Evolutionary conservation across 2,888 invertebrate species (phyloP), one percentile per base, ranked within the genome.

Genomic region (Sepioteuthis lessoniana): DNA sequence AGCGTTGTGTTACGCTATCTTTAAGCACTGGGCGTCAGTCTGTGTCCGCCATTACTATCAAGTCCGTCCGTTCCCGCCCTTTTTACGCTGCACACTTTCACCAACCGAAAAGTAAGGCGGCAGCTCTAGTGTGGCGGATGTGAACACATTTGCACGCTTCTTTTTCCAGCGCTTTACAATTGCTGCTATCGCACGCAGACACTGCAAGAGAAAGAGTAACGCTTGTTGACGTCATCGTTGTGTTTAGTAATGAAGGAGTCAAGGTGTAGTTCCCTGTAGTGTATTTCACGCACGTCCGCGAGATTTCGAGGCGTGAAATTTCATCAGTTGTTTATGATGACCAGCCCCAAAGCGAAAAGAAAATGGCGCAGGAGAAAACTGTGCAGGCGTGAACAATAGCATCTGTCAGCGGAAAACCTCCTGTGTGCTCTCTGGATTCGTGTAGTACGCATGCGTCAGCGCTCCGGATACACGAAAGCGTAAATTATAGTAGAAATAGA

Each of bases 261-360:
- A 19, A 76, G n/a, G 76, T 76, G 76, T n/a, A n/a, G n/a, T 76
- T 76, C n/a, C n/a, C n/a, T n/a, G 35, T 35, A 76, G 76, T 76
- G 76, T 76, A 76, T 76, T 76, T 76, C 76, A 76, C 76, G 76
- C 76, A 76, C 76, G 76, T 76, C n/a, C 76, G 16, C 76, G 35
- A n/a, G 76, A 76, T n/a, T 76, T 76, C 76, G n/a, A 35, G 76
- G 76, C 76, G 76, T 76, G 76, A 76, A 76, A n/a, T 35, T 76
- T 76, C 76, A 76, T 76, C n/a, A 35, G n/a, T 76, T 76, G 76
- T 76, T 76, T 76, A n/a, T 76, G 76, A 76, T 76, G 76, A 76
- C 76, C 76, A 76, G n/a, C 76, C 76, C 76, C 76, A 13, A 76
- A 76, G n/a, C n/a, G 76, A 16, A 76, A 76, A 76, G n/a, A n/a